phyloP scores from a whole-genome alignment of 2,797 vertebrate species.

The Siniperca scherzeri region DNA sequence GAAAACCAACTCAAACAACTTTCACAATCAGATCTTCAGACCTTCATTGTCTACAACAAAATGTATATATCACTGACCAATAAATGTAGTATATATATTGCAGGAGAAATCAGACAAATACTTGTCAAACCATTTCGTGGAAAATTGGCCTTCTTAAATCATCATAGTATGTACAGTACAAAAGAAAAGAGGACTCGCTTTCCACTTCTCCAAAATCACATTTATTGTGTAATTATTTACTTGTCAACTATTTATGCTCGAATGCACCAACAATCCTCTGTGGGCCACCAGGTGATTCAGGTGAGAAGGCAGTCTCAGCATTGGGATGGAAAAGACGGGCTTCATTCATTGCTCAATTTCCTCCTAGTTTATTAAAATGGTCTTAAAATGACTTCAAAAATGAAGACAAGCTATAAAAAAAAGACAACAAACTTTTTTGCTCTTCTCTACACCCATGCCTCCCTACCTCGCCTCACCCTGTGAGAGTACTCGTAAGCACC shows the following conservation, averaged over 20 bases:
- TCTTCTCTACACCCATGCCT: not conserved
- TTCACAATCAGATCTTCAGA: not conserved
- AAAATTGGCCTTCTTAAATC: not conserved
- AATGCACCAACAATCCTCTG: not conserved
- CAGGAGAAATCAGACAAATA: not conserved
- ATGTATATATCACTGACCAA: not conserved
- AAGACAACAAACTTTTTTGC: not conserved
- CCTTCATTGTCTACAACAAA: not conserved
- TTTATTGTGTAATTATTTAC: not conserved
- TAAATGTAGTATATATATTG: not conserved
- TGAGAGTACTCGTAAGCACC: conserved; percentile 50
- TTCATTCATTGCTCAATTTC: not conserved
- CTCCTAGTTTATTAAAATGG: not conserved
- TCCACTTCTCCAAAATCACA: not conserved
- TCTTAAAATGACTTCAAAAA: not conserved
- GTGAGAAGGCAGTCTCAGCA: not conserved
- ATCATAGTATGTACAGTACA: not conserved
- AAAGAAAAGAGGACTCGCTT: not conserved
- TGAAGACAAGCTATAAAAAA: not conserved
- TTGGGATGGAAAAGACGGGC: not conserved
- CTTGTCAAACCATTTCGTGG: not conserved
- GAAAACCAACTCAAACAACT: not conserved
- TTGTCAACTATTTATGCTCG: not conserved
- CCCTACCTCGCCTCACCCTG: not conserved
- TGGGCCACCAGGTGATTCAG: not conserved